Conservation (phyloP, 2,113 vertebrate species). For the Acanthochromis polyacanthus region DNA sequence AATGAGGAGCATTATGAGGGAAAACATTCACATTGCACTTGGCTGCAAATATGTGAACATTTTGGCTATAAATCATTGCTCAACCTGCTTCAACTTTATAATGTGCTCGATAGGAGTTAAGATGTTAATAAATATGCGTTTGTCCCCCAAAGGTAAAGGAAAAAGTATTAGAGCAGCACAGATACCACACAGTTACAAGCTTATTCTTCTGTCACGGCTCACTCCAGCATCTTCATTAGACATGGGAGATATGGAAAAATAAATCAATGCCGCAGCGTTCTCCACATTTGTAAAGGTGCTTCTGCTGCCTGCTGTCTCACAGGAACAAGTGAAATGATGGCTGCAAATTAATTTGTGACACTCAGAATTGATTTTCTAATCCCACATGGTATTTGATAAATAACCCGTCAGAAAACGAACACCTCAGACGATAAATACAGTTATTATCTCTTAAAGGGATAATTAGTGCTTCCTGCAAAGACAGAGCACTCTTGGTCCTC, state of each 20-base stretch:
- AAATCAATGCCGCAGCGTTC: constrained; percentile 73
- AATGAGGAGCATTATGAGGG: constrained; percentile 61
- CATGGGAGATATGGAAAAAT: constrained; percentile 67
- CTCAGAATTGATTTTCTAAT: constrained; percentile 81
- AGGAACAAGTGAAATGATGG: constrained; percentile 75
- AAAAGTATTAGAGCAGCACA: constrained; percentile 28
- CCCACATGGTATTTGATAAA: constrained; percentile 82
- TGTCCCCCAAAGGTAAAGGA: constrained; percentile 42
- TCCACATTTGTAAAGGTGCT: constrained; percentile 67
- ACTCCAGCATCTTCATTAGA: constrained; percentile 68
- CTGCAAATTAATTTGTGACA: constrained; percentile 85
- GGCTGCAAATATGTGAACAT: constrained; percentile 50
- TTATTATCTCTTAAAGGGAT: constrained; percentile 81
- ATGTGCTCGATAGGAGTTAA: constrained; percentile 37
- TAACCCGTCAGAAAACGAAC: constrained; percentile 80
- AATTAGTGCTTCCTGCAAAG: constrained; percentile 81
- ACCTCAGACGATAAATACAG: constrained; percentile 82
- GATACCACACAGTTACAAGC: constrained; percentile 45
- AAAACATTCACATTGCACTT: constrained; percentile 56
- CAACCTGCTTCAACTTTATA: constrained; percentile 52
- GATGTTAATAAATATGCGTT: constrained; percentile 20
- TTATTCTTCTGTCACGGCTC: constrained; percentile 44
- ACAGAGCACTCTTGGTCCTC: constrained; percentile 70
- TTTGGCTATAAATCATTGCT: constrained; percentile 37
- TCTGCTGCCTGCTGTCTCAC: constrained; percentile 60